These are phyloP conservation scores for Julus scandinavius DNA, from an alignment of 2,888 invertebrate species.

Conservation along the genomic window DNA sequence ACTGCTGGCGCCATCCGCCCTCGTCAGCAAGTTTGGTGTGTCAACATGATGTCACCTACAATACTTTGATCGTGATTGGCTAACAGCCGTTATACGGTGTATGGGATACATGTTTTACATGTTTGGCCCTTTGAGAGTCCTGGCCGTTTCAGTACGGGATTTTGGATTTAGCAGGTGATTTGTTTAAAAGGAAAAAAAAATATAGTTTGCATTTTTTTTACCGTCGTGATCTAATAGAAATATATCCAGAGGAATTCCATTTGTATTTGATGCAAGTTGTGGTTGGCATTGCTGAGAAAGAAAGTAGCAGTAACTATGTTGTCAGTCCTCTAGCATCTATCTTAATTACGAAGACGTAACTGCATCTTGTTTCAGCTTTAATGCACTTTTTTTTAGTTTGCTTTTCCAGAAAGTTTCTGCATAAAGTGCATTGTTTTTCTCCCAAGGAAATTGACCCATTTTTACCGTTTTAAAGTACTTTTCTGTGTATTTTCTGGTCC, in stretches of 20 bases:
- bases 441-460: not conserved
- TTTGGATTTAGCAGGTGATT: not conserved
- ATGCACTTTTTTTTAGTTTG: slow-evolving; percentile 6
- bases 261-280: not conserved
- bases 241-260: not conserved
- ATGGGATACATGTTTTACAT: not conserved
- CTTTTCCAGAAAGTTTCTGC: not conserved
- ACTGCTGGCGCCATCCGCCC: too few relatives aligned
- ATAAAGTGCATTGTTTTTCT: not conserved
- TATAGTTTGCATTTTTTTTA: not conserved
- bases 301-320: not conserved
- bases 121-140: not conserved
- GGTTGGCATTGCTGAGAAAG: not conserved
- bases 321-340: slow-evolving; percentile 29
- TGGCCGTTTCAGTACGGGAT: not conserved
- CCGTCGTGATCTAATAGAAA: not conserved
- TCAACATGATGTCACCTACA: too few relatives aligned
- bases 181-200: not conserved
- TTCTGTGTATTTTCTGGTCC: not conserved
- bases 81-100: not conserved
- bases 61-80: not conserved
- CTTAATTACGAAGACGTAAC: slow-evolving; percentile 18
- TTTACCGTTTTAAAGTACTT: slow-evolving; percentile 37
- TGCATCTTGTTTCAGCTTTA: not conserved
- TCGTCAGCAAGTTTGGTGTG: too few relatives aligned